Percentiles rank a stretch among this genome's conserved stretches.
Evolutionary conservation across 2,888 invertebrate genomes (phyloP).

Genomic region (Drosophila rubida): DNA sequence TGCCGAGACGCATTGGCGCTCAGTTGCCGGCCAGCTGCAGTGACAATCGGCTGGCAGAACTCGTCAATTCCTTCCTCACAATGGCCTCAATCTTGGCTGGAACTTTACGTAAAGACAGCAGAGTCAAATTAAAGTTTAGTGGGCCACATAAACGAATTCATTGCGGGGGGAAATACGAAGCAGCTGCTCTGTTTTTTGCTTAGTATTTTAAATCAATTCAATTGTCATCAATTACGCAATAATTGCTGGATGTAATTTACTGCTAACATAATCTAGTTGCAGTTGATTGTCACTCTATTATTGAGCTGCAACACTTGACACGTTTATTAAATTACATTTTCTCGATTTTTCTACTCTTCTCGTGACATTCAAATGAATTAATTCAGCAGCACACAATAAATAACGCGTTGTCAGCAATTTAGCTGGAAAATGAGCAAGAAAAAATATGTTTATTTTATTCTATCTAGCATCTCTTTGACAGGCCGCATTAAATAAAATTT

Average conservation of each 20-base stretch:
- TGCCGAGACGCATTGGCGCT: not conserved
- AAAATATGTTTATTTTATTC: too few species aligned
- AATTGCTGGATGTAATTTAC: too few species aligned
- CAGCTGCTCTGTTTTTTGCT: not conserved
- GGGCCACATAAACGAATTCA: not conserved
- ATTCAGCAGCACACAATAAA: too few species aligned
- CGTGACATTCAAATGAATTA: too few species aligned
- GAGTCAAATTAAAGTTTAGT: not conserved
- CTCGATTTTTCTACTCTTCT: too few species aligned
- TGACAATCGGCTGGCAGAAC: slow-evolving; percentile 30
- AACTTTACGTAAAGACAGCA: not conserved
- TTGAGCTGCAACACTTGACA: too few species aligned
- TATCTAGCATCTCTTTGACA: too few species aligned
- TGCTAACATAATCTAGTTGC: not conserved
- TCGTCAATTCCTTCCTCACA: not conserved
- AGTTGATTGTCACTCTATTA: not conserved
- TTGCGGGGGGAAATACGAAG: not conserved
- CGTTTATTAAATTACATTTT: too few species aligned
- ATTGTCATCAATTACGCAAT: too few species aligned
- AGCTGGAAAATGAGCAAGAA: too few species aligned
- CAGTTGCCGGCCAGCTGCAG: slow-evolving; percentile 48
- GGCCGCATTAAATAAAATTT: not conserved
- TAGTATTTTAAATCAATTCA: not conserved
- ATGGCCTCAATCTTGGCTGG: not conserved
- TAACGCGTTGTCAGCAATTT: too few species aligned